phyloP scores from a whole-genome alignment of 2,888 invertebrate genomes.

The Clistopyga incitator region DNA sequence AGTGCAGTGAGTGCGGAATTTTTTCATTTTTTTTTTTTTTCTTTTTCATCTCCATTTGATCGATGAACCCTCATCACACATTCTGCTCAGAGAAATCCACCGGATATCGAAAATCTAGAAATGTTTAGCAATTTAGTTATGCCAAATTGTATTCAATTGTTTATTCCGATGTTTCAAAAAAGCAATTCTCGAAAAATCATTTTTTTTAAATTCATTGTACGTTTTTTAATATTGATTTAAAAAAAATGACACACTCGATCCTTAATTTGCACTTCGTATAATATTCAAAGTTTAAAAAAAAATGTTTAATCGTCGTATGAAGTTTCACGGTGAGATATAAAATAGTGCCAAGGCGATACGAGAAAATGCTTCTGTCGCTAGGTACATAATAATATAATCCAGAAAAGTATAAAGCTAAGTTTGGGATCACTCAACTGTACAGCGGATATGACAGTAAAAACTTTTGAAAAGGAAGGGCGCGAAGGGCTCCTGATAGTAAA shows the following conservation, averaged over 20 bases:
- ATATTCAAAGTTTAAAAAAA: neutral
- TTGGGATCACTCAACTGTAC: neutral
- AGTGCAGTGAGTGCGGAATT: neutral
- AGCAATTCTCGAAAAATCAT: too few species aligned
- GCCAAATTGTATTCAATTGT: too few species aligned
- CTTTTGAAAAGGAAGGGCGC: neutral
- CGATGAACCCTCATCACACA: neutral
- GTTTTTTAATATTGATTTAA: too few species aligned
- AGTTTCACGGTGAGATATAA: neutral
- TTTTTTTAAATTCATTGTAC: too few species aligned
- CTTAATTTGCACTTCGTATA: neutral
- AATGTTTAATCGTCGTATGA: neutral
- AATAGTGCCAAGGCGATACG: neutral
- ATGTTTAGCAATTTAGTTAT: too few species aligned
- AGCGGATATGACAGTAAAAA: neutral
- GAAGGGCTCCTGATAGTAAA: neutral
- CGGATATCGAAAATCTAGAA: too few species aligned
- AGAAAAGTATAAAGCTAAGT: neutral
- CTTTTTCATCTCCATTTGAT: neutral
- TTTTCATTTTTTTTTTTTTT: neutral
- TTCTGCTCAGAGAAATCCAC: too few species aligned
- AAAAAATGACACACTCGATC: too few species aligned
- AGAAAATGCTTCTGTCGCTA: neutral
- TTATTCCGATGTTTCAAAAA: too few species aligned
- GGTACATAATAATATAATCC: neutral